Percentiles rank a stretch among this genome's conserved stretches.
These are phyloP conservation scores for Reticulitermes lucifugus DNA, from an alignment of 2,888 invertebrate species.

Conservation along the genomic window DNA sequence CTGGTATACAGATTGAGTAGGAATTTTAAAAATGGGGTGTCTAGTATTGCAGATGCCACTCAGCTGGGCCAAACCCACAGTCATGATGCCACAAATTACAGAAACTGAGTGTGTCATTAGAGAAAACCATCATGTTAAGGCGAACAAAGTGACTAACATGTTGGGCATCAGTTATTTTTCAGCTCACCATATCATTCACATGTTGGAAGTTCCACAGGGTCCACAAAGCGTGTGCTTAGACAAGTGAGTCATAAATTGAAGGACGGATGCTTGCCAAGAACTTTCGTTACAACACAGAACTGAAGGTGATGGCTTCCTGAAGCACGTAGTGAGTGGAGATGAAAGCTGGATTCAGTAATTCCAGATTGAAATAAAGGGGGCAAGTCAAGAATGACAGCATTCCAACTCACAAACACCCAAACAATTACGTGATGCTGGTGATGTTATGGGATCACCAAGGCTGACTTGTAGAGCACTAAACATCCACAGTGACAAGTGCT, in stretches of 20 bases:
- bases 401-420: not conserved
- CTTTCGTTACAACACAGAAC: not conserved
- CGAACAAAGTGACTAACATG: not conserved
- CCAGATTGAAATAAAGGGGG: not conserved
- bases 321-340: not conserved
- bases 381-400: not conserved
- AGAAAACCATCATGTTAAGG: not conserved
- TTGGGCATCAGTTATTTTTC: not conserved
- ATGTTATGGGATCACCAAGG: not conserved
- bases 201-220: not conserved
- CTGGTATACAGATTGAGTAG: not conserved
- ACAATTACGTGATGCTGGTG: not conserved
- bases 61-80: not conserved
- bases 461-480: not conserved
- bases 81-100: not conserved
- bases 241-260: not conserved
- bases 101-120: not conserved
- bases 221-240: not conserved
- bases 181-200: not conserved
- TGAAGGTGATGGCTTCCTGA: not conserved
- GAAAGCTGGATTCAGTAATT: not conserved
- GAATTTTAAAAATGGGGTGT: constrained; percentile 3
- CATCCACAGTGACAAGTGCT: not conserved
- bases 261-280: not conserved
- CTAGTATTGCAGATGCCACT: not conserved